Evolutionary conservation across 2,113 vertebrate species (phyloP), one percentile per base, ranked within the genome.

Genomic region (Chlamydotis undulata): DNA sequence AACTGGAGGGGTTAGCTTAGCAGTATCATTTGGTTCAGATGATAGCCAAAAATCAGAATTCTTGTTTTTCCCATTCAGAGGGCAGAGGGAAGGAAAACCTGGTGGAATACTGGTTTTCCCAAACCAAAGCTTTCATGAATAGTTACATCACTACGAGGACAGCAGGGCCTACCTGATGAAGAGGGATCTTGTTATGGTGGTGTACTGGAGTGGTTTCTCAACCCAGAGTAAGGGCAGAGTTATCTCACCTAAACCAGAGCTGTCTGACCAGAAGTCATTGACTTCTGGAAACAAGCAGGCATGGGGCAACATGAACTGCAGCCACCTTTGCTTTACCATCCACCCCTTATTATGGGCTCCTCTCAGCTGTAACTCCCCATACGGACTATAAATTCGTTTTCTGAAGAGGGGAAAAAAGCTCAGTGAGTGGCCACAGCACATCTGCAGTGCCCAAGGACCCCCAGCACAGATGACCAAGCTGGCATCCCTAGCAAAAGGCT

Each of bases 381-480:
- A 7, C 16, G 18, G 35, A 12, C 23, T 64, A 26, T 6, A 39
- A 60, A 60, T 29, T n/a, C 15, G 29, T 91, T 83, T 81, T 24
- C 87, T 67, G 61, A 69, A 61, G 19, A 61, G 19, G 39, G 47
- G 25, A 55, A 82, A 77, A 79, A 85, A 41, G 5, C n/a, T 68
- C 61, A 71, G 23, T 33, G 19, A 37, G 37, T 37, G 37, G 12
- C 23, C 57, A 52, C 3, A 16, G 25, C 33, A 76, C 19, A 63
- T 26, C 43, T 63, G 26, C 52, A 37, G 28, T 31, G 41, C 56
- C 41, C 31, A 43, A 67, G 39, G 87, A 71, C 4, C 14, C 39
- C 52, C 61, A 74, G 10, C 0, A 0, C 22, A 71, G 43, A 63
- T 28, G 49, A 79, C 45, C 1, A 6, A 71, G 35, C 25, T 1